Base-by-base conservation (phyloP, 2,888 invertebrate genomes). In the Adelphocoris suturalis region DNA sequence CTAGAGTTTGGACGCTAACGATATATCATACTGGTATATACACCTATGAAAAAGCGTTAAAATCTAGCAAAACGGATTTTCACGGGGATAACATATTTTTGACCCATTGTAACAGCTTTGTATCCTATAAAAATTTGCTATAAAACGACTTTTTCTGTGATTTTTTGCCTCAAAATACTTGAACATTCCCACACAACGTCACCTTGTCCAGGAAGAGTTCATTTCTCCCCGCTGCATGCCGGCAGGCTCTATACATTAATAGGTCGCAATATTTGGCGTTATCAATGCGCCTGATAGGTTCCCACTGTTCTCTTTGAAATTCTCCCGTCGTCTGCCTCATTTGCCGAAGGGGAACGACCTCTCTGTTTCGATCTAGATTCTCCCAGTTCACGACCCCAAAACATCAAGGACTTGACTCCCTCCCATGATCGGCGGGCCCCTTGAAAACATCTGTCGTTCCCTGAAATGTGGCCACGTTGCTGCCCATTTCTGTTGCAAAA, bases 321-420 rank as follows among this genome's bases (percentile, higher is more conserved):
- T 78, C 78, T 78, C 47, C 37, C 78, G 19, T 78, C 78, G 78
- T 78, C 78, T 78, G 46, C 57, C 55, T 85, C 85, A 85, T 85
- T 85, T 61, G 85, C 85, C 57, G 61, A 85, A 85, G 85, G 85
- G 27, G 55, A 85, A 85, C 46, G 85, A 85, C 57, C 85, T 52
- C 85, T 37, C 19, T 28, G 55, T 37, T 82, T 85, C 82, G 61
- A 85, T 85, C 85, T 85, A 85, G 85, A 85, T 85, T 46, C 47
- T n/a, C 46, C 85, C 19, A 19, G 57, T 85, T 85, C 85, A 85
- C 61, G 85, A 85, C 57, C 85, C 85, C 85, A 28, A 81, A 85
- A 85, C 85, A 85, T 85, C 85, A 85, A 85, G 61, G 85, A 61
- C 78, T 37, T n/a, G 37, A 78, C 78, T 78, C 37, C 37, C 37